A percentile compares a stretch with the other conserved stretches of the same genome.
These are phyloP conservation scores for Drosophila dives DNA, from an alignment of 2,888 invertebrate species.

Conservation along the genomic window DNA sequence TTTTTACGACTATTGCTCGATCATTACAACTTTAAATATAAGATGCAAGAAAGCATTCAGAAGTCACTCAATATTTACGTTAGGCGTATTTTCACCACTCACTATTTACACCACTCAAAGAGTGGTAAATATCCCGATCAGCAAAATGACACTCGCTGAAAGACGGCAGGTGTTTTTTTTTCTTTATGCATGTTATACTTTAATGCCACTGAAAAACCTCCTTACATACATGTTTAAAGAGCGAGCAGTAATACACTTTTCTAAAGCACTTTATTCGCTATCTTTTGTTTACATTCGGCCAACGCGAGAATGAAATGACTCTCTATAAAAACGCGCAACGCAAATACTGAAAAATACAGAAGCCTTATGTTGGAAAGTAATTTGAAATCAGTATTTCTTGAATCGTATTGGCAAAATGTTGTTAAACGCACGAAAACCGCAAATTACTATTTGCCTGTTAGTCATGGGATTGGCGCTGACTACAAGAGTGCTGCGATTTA, in stretches of 20 bases:
- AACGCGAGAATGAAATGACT: not conserved
- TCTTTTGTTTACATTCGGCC: not conserved
- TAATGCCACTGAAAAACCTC: not conserved
- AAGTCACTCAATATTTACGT: not conserved
- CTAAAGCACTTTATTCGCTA: not conserved
- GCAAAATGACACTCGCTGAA: not conserved
- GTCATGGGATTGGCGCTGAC: slow-evolving; percentile 10
- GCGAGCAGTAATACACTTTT: no score
- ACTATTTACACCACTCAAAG: not conserved
- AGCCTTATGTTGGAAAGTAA: not conserved
- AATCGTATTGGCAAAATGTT: slow-evolving; percentile 18
- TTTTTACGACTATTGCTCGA: not conserved
- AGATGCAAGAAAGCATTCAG: not conserved
- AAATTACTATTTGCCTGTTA: slow-evolving; percentile 12
- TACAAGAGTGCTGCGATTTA: not conserved
- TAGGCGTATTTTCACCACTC: not conserved
- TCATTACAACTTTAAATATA: not conserved
- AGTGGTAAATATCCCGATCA: not conserved
- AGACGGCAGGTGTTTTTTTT: not conserved
- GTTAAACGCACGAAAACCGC: slow-evolving; percentile 1
- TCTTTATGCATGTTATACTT: not conserved
- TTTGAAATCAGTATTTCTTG: slow-evolving; percentile 2
- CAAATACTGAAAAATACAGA: not conserved
- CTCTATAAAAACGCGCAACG: not conserved
- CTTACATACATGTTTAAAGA: not conserved